Evolutionary conservation across 2,888 invertebrate genomes (phyloP).

Genomic region (Drosophila longiperda): DNA sequence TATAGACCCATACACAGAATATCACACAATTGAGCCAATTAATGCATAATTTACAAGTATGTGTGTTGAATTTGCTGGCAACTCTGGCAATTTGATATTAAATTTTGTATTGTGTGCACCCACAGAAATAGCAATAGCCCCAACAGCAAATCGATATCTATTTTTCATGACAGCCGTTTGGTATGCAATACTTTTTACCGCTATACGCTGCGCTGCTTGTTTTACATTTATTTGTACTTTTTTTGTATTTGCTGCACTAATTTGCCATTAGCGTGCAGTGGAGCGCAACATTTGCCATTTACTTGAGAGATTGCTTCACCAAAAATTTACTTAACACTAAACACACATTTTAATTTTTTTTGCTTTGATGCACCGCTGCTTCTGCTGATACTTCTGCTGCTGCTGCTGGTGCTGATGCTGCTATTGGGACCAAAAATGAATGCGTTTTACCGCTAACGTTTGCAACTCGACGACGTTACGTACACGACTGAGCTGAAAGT

Average conservation of each 20-base stretch:
- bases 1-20: constrained; percentile 23
- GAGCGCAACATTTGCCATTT: constrained; percentile 59
- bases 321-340: constrained; percentile 49
- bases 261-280: constrained; percentile 56
- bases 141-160: constrained; percentile 75
- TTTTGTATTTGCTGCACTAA: constrained; percentile 43
- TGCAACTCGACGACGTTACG: constrained; percentile 80
- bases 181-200: constrained; percentile 75
- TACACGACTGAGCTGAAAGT: constrained; percentile 79
- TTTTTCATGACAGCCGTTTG: constrained; percentile 71
- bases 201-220: constrained; percentile 34
- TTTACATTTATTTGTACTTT: constrained; percentile 9
- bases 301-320: constrained; percentile 41
- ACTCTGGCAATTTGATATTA: constrained; percentile 36
- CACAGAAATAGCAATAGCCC: constrained; percentile 27
- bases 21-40: constrained; percentile 58
- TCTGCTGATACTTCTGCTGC: constrained; percentile 44
- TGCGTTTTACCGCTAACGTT: constrained; percentile 67
- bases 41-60: constrained; percentile 35
- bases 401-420: constrained; percentile 46
- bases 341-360: constrained; percentile 53
- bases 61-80: constrained; percentile 13
- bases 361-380: constrained; percentile 47
- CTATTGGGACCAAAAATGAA: constrained; percentile 34
- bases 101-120: constrained; percentile 33